A percentile compares a stretch with the other conserved stretches of the same genome.
These are phyloP conservation scores for Leptatherina wallacei DNA, from an alignment of 2,797 vertebrate genomes.

Conservation along the genomic window DNA sequence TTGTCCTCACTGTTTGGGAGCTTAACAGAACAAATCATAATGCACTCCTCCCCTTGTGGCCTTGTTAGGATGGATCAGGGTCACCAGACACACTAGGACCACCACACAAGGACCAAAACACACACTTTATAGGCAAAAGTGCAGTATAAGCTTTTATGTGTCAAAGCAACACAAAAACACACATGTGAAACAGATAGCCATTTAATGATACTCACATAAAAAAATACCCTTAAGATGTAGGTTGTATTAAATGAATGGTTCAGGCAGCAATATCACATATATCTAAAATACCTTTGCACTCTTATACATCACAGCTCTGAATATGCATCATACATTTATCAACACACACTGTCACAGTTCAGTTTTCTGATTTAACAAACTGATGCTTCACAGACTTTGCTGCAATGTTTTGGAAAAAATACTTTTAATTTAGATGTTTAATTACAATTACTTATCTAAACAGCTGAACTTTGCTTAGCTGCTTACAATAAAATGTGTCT, in stretches of 20 bases:
- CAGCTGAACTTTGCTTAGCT: conserved; percentile 18
- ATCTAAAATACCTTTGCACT: not conserved
- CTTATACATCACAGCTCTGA: conserved; percentile 1
- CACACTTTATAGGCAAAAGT: conserved; percentile 20
- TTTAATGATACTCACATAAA: conserved; percentile 21
- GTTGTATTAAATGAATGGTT: conserved; percentile 21
- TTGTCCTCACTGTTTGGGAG: conserved; percentile 15
- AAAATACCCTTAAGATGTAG: conserved; percentile 43
- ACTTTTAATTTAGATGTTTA: conserved; percentile 28
- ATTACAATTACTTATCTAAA: conserved; percentile 33
- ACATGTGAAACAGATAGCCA: not conserved
- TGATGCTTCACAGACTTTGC: not conserved
- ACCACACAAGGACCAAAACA: not conserved
- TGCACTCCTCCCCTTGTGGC: conserved; percentile 10
- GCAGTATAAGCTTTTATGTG: conserved; percentile 21
- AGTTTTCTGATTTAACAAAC: conserved; percentile 4
- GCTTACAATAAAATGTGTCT: conserved; percentile 23
- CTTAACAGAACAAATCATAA: conserved; percentile 21
- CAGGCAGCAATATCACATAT: conserved; percentile 35
- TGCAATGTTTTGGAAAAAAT: not conserved
- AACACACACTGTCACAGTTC: not conserved
- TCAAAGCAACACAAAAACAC: conserved; percentile 4
- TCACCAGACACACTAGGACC: conserved; percentile 56
- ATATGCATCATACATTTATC: conserved; percentile 9
- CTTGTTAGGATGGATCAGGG: conserved; percentile 54